Evolutionary conservation across 2,113 vertebrate species (phyloP).

Genomic region (Pristiophorus japonicus): DNA sequence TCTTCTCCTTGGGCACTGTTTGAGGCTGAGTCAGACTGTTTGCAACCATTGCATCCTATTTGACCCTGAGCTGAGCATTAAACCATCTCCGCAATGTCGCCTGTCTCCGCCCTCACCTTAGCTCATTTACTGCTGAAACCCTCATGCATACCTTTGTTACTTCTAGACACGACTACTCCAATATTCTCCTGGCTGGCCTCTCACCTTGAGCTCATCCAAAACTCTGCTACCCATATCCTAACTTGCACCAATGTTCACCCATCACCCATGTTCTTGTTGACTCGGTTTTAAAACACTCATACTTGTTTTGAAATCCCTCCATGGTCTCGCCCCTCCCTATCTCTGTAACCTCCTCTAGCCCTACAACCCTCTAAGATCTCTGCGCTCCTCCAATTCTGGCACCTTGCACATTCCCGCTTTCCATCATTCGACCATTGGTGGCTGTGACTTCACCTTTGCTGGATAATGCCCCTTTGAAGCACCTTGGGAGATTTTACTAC

Average conservation of each 20-base stretch:
- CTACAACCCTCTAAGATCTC: not conserved
- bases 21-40: too few species aligned
- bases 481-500: not conserved
- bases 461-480: not conserved
- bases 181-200: too few species aligned
- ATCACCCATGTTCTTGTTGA: not conserved
- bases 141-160: too few species aligned
- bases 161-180: too few species aligned
- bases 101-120: too few species aligned
- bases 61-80: too few species aligned
- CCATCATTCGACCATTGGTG: not conserved
- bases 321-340: not conserved
- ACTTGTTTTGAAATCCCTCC: not conserved
- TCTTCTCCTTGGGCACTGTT: too few species aligned
- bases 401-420: not conserved
- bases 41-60: too few species aligned
- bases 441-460: not conserved
- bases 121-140: too few species aligned
- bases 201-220: not conserved
- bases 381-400: not conserved
- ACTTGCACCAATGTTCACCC: not conserved
- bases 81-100: too few species aligned
- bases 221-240: not conserved
- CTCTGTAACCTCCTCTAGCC: not conserved
- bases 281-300: not conserved